Conservation (phyloP, 30 jellyfish, hydroid and myxozoan species). For the Turritopsis dohrnii region DNA sequence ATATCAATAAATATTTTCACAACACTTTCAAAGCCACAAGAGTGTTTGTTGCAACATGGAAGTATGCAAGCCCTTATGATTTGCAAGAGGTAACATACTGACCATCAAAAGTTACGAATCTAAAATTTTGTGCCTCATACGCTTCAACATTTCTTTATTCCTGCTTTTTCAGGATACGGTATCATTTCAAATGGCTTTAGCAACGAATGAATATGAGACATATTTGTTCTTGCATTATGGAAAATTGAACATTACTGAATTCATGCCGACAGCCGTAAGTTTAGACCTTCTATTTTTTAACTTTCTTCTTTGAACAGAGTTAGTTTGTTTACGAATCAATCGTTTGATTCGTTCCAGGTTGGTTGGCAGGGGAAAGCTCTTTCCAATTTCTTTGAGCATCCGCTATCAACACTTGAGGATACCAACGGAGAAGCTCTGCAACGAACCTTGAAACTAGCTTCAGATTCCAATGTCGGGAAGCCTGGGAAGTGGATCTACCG, state of each 20-base stretch:
- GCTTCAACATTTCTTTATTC: too few species aligned
- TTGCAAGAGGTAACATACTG: background rate
- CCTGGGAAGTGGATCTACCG: slow-evolving; percentile 11
- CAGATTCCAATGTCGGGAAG: background rate
- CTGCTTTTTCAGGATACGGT: background rate
- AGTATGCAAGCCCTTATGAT: background rate
- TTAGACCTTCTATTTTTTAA: background rate
- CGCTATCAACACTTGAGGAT: background rate
- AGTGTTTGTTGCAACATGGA: slow-evolving; percentile 4
- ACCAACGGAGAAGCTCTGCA: background rate
- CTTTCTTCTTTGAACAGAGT: background rate
- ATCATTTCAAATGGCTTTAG: slow-evolving; percentile 19
- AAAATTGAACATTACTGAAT: background rate
- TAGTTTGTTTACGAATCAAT: background rate
- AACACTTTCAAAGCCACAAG: background rate
- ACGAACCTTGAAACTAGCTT: background rate
- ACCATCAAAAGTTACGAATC: background rate
- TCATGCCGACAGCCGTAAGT: slow-evolving; percentile 12
- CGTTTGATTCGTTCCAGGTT: background rate
- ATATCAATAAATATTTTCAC: background rate
- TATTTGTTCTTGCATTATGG: slow-evolving; percentile 5
- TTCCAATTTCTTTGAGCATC: background rate
- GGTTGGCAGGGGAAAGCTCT: background rate
- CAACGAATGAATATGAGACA: background rate
- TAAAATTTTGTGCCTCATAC: background rate